These are phyloP conservation scores for Aeoliscus strigatus DNA, from an alignment of 2,797 vertebrate species.

Conservation along the genomic window DNA sequence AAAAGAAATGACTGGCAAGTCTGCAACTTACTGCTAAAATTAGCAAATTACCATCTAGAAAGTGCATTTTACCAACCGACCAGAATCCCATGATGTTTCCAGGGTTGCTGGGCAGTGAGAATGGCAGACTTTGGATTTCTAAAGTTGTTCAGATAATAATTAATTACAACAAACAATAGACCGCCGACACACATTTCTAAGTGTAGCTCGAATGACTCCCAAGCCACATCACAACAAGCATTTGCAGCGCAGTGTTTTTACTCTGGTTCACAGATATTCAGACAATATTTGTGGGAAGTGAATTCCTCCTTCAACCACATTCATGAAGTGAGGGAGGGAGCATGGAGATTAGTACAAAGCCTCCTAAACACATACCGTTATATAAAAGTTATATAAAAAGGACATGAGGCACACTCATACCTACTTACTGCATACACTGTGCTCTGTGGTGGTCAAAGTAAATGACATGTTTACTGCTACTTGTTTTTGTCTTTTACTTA, in stretches of 20 bases:
- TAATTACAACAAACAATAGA: conserved; percentile 25
- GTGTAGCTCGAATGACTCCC: conserved; percentile 9
- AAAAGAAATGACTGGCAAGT: no score
- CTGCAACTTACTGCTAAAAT: no score
- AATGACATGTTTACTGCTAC: conserved; percentile 49
- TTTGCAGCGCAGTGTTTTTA: conserved; percentile 5
- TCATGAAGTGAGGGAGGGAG: conserved; percentile 16
- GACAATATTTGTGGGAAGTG: conserved; percentile 53
- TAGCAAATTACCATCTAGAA: no score
- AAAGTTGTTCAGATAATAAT: conserved; percentile 4
- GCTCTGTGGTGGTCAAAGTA: conserved; percentile 1
- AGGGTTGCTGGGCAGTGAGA: not conserved
- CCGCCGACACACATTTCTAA: conserved; percentile 3
- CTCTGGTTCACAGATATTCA: conserved; percentile 47
- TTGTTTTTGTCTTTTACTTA: conserved; percentile 1
- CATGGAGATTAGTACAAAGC: conserved; percentile 7
- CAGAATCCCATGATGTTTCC: not conserved
- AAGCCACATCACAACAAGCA: conserved; percentile 32
- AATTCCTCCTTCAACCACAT: conserved; percentile 38
- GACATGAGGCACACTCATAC: no score
- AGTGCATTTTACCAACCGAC: not conserved
- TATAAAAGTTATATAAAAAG: conserved; percentile 8
- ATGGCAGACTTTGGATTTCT: conserved; percentile 6
- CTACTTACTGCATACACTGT: no score
- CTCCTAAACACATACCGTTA: conserved; percentile 23